Conservation (phyloP, 2,797 vertebrate genomes). For the Liparis tanakae region DNA sequence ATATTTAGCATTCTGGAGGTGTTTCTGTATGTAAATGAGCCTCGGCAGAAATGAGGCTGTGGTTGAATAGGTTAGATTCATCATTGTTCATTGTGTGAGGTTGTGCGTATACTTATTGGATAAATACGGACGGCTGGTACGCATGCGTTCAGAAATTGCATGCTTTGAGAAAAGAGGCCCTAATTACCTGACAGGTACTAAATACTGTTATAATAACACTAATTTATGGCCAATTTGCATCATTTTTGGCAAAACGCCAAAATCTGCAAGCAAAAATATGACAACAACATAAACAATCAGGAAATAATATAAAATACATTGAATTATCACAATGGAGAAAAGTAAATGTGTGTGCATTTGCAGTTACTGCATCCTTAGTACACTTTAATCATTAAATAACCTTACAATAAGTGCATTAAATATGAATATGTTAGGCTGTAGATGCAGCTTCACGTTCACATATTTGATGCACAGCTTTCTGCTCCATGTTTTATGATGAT, state of each 20-base stretch:
- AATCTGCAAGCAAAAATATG: background rate
- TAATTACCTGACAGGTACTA: constrained; percentile 25
- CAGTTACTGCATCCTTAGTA: constrained; percentile 13
- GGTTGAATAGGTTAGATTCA: constrained; percentile 3
- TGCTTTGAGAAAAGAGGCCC: constrained; percentile 17
- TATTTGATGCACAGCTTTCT: constrained; percentile 5
- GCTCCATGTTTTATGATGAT: constrained; percentile 34
- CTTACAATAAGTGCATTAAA: constrained; percentile 37
- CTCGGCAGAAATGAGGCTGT: background rate
- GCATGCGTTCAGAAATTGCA: background rate
- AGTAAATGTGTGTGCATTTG: background rate
- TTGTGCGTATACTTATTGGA: constrained; percentile 13
- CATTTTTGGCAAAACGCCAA: constrained; percentile 16
- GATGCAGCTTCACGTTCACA: constrained; percentile 28
- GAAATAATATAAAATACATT: background rate
- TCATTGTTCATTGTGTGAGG: constrained; percentile 1
- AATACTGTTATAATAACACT: constrained; percentile 14
- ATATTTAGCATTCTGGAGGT: constrained; percentile 1
- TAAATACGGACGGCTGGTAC: background rate
- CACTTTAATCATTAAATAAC: constrained; percentile 33
- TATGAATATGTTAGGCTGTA: constrained; percentile 38
- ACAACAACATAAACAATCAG: background rate
- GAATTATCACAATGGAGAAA: background rate
- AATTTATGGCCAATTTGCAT: constrained; percentile 26
- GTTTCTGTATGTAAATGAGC: constrained; percentile 12